phyloP scores from a whole-genome alignment of 1,140 invertebrate genomes.

The Gonioctena quinquepunctata region DNA sequence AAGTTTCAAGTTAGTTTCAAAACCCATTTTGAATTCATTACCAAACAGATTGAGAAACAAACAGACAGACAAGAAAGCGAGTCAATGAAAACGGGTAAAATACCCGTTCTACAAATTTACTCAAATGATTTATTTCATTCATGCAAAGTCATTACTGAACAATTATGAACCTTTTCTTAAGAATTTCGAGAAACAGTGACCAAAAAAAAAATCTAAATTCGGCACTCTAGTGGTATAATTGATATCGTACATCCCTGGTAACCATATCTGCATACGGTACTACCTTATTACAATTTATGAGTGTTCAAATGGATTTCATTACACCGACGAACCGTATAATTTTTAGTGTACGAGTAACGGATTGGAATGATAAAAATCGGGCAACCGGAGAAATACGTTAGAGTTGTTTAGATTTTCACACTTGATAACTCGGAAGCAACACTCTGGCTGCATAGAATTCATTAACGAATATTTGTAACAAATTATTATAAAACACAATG shows the following conservation, averaged over 20 bases:
- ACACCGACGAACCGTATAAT: constrained; percentile 21
- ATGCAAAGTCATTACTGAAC: too few relatives aligned
- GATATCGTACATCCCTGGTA: neutral
- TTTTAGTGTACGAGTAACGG: constrained; percentile 16
- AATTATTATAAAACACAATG: neutral
- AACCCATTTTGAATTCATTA: too few relatives aligned
- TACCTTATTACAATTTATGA: constrained; percentile 2
- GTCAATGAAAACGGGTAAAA: too few relatives aligned
- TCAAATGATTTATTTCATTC: too few relatives aligned
- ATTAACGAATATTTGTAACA: constrained; percentile 23
- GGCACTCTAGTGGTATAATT: too few relatives aligned
- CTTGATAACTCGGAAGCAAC: constrained; percentile 17
- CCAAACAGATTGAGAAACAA: too few relatives aligned
- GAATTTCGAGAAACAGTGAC: too few relatives aligned
- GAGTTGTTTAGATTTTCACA: constrained; percentile 19
- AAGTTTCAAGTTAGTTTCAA: too few relatives aligned
- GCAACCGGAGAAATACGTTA: constrained; percentile 13
- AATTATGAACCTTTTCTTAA: too few relatives aligned
- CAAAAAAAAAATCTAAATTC: too few relatives aligned
- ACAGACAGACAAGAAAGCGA: too few relatives aligned
- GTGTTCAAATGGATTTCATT: constrained; percentile 24
- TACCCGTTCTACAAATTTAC: too few relatives aligned
- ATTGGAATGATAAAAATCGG: constrained; percentile 13
- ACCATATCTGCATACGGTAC: neutral
- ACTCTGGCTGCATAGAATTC: neutral